A percentile compares a stretch with the other conserved stretches of the same genome.
phyloP scores from a whole-genome alignment of 2,113 vertebrate genomes.

The Isichthys henryi region DNA sequence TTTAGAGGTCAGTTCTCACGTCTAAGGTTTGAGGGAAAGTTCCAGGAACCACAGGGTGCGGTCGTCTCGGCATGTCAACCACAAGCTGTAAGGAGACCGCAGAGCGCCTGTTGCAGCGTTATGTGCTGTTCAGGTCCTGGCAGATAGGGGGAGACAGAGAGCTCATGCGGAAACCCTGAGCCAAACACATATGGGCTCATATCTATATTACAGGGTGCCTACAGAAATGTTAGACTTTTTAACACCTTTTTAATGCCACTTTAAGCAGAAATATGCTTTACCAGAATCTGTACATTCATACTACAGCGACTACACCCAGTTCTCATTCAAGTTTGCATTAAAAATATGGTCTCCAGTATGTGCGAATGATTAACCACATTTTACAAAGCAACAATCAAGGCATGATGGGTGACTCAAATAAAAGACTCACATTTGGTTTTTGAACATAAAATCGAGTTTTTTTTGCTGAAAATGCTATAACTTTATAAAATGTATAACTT shows the following conservation, averaged over 20 bases:
- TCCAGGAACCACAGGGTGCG: slow-evolving; percentile 10
- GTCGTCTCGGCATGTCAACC: slow-evolving; percentile 16
- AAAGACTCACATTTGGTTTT: not conserved
- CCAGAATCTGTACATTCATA: not conserved
- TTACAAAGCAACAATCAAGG: not conserved
- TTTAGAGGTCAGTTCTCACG: not conserved
- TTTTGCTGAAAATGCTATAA: not conserved
- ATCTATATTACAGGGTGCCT: not conserved
- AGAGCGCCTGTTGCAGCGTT: not conserved
- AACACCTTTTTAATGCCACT: not conserved
- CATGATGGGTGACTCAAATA: not conserved
- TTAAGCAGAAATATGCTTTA: not conserved
- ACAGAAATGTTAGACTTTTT: not conserved
- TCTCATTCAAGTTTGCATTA: not conserved
- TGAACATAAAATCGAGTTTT: not conserved
- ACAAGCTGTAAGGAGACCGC: slow-evolving; percentile 8
- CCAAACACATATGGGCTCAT: not conserved
- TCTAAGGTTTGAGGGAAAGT: not conserved
- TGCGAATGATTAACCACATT: not conserved
- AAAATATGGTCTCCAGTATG: not conserved
- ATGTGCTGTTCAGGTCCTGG: not conserved
- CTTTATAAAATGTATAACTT: not conserved
- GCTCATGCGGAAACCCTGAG: not conserved
- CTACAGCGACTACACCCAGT: not conserved
- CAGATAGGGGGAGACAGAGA: not conserved